A percentile compares a stretch with the other conserved stretches of the same genome.
Conservation (phyloP, 2,888 invertebrate genomes). For the Sacculina carcini region DNA sequence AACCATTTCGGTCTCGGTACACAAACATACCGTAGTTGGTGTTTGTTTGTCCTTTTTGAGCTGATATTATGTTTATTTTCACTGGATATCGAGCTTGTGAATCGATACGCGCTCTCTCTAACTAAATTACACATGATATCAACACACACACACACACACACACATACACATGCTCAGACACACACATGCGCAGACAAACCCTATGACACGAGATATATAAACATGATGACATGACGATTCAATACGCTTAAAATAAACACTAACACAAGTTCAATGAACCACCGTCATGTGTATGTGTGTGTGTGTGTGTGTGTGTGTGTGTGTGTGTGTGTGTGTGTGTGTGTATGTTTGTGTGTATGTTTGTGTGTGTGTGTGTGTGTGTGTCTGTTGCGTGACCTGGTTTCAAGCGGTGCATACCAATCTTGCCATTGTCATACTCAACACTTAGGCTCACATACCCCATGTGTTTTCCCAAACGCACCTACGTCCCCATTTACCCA, state of each 20-base stretch:
- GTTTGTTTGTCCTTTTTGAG: no score
- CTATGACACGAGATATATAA: no score
- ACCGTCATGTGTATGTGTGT: no score
- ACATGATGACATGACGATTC: no score
- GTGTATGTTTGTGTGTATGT: conserved; percentile 1
- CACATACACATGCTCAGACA: background rate
- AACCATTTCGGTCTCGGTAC: no score
- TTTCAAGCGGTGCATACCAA: background rate
- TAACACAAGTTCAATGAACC: background rate
- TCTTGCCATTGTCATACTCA: background rate
- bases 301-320: background rate
- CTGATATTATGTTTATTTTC: no score
- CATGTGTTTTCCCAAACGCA: background rate
- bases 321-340: background rate
- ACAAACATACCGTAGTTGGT: no score
- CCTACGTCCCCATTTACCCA: background rate
- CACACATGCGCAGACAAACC: background rate
- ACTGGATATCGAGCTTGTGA: no score
- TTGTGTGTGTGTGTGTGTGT: conserved; percentile 3
- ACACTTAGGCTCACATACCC: background rate
- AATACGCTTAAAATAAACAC: no score
- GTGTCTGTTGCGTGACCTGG: background rate
- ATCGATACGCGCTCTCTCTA: no score
- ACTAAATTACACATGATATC: no score
- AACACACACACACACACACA: background rate